A percentile compares a stretch with the other conserved stretches of the same genome.
phyloP scores from a whole-genome alignment of 2,113 vertebrate genomes.

The Chionomys nivalis region DNA sequence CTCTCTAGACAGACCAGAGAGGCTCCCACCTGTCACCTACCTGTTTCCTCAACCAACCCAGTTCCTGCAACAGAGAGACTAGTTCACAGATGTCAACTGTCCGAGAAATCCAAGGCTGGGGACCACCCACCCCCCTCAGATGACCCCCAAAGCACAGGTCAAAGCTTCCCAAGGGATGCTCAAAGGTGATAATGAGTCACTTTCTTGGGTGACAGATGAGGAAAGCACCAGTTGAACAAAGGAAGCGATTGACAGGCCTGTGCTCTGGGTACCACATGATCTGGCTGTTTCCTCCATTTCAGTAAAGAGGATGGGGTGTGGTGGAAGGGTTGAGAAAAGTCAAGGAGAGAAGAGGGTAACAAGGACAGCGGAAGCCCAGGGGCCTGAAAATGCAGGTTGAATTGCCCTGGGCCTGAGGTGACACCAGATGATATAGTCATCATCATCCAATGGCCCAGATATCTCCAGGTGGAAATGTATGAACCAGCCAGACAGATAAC shows the following conservation, averaged over 20 bases:
- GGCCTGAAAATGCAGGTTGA: neutral
- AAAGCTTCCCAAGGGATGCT: neutral
- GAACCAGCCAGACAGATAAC: neutral
- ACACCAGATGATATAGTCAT: neutral
- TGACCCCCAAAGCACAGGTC: neutral
- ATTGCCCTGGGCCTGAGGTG: neutral
- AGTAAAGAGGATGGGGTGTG: neutral
- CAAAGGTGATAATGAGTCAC: neutral
- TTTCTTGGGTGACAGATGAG: neutral
- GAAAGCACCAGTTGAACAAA: neutral
- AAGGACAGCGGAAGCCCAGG: neutral
- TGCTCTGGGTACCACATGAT: neutral
- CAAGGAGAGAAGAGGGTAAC: neutral
- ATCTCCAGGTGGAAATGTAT: neutral
- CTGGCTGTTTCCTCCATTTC: neutral
- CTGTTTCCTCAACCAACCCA: neutral
- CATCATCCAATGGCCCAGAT: neutral
- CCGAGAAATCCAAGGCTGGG: neutral
- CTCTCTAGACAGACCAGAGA: neutral
- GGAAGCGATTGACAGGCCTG: neutral
- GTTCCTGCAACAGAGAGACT: neutral
- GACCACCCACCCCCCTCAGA: neutral
- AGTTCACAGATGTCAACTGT: neutral
- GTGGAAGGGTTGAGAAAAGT: neutral
- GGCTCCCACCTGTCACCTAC: neutral